These are phyloP conservation scores for Spicauda simplicius DNA, from an alignment of 2,888 invertebrate species.

Conservation along the genomic window DNA sequence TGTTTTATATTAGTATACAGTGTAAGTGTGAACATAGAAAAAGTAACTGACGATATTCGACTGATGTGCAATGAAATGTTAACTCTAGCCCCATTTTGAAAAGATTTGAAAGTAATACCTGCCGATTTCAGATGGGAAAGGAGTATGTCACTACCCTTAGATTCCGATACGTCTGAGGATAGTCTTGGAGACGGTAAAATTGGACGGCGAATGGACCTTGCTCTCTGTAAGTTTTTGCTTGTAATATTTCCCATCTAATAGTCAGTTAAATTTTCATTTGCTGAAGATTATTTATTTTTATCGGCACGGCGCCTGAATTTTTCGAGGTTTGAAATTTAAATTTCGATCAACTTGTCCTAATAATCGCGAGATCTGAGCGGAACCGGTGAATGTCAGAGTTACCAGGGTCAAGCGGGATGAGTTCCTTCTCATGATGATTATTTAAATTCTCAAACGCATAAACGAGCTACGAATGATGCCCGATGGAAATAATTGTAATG, in stretches of 20 bases:
- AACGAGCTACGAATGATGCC: too few relatives aligned
- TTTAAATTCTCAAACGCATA: neutral
- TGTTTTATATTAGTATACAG: too few relatives aligned
- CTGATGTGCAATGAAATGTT: too few relatives aligned
- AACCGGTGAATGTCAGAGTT: constrained; percentile 45
- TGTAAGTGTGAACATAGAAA: too few relatives aligned
- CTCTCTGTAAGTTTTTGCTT: constrained; percentile 89
- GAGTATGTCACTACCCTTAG: constrained; percentile 88
- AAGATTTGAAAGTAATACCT: too few relatives aligned
- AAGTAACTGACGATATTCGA: too few relatives aligned
- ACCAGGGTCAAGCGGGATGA: constrained; percentile 56
- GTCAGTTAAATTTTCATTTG: constrained; percentile 79
- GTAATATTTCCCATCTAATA: constrained; percentile 47
- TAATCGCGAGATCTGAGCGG: constrained; percentile 40
- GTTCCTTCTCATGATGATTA: constrained; percentile 52
- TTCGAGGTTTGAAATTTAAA: constrained; percentile 56
- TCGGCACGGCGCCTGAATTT: constrained; percentile 77
- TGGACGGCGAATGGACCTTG: constrained; percentile 92
- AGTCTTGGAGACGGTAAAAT: constrained; percentile 75
- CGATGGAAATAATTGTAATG: neutral
- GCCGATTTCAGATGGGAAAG: constrained; percentile 86
- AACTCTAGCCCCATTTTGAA: too few relatives aligned
- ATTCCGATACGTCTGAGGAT: constrained; percentile 76
- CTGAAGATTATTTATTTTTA: constrained; percentile 59
- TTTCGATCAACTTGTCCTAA: constrained; percentile 31